phyloP scores from a whole-genome alignment of 1,140 invertebrate genomes.

The Drosophila elegans region DNA sequence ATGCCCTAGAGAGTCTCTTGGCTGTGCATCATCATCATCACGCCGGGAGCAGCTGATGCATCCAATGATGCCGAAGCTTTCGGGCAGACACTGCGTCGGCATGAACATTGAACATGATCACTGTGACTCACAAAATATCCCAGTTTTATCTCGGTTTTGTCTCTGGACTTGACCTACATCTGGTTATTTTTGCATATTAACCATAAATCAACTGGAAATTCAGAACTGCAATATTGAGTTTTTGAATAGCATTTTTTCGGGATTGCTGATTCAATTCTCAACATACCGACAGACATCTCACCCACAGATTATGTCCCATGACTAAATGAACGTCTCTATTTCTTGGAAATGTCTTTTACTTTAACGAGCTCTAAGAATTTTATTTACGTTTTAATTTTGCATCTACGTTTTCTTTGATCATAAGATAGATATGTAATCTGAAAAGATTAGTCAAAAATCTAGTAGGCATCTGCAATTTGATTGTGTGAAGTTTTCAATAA shows the following conservation, averaged over 20 bases:
- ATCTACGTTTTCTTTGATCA: too few relatives aligned
- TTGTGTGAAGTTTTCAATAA: too few relatives aligned
- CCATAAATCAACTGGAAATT: not conserved
- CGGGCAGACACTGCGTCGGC: slow-evolving; percentile 62
- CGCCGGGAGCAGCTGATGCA: slow-evolving; percentile 37
- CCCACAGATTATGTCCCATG: too few relatives aligned
- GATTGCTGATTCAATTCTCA: not conserved
- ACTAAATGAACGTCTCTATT: not conserved
- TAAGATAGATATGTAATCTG: too few relatives aligned
- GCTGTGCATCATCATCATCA: slow-evolving; percentile 19
- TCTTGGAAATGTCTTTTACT: too few relatives aligned
- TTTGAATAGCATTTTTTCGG: not conserved
- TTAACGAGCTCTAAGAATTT: not conserved
- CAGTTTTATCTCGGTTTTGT: not conserved
- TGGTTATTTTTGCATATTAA: not conserved
- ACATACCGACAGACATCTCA: not conserved
- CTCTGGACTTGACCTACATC: not conserved
- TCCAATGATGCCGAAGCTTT: slow-evolving; percentile 6
- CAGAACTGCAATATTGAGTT: not conserved
- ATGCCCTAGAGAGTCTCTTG: not conserved
- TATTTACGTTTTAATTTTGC: too few relatives aligned
- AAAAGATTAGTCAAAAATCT: too few relatives aligned
- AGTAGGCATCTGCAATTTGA: too few relatives aligned
- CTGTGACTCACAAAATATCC: slow-evolving; percentile 9
- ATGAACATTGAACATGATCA: slow-evolving; percentile 50